Conservation (phyloP, 2,113 vertebrate species). For the Rhinolophus ferrumequinum region DNA sequence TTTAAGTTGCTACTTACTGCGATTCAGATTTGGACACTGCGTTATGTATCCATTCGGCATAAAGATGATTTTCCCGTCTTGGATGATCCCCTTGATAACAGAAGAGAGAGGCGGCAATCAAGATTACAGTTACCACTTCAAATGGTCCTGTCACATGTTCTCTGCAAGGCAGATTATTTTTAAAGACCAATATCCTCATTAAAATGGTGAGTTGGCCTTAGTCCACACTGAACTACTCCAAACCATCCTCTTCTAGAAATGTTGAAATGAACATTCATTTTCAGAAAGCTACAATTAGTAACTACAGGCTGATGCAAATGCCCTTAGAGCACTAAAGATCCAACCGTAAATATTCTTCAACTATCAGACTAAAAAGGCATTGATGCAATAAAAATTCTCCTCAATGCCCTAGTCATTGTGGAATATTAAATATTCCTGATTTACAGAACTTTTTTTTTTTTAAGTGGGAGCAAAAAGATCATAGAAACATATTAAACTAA, state of each 20-base stretch:
- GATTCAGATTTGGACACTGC: slow-evolving; percentile 97
- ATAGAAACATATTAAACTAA: not conserved
- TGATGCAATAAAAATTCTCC: not conserved
- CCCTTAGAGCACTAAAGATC: not conserved
- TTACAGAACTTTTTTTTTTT: not conserved
- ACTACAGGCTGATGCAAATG: not conserved
- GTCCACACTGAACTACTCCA: not conserved
- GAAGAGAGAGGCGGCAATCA: slow-evolving; percentile 80
- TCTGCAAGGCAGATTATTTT: not conserved
- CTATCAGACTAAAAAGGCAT: not conserved
- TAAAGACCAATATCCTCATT: not conserved
- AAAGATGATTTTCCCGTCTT: slow-evolving; percentile 96
- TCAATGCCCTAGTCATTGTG: not conserved
- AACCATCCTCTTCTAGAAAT: not conserved
- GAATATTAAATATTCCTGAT: slow-evolving; percentile 46
- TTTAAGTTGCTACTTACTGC: slow-evolving; percentile 91
- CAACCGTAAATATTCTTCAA: slow-evolving; percentile 64
- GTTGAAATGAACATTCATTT: not conserved
- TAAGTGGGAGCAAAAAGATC: not conserved
- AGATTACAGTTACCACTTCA: not conserved
- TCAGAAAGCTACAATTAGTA: slow-evolving; percentile 26
- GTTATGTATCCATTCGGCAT: slow-evolving; percentile 95
- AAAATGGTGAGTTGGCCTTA: not conserved
- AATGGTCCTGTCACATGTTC: not conserved
- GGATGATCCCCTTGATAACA: slow-evolving; percentile 92